Conservation (phyloP, 1,140 invertebrate species). For the Danaus melanippus region DNA sequence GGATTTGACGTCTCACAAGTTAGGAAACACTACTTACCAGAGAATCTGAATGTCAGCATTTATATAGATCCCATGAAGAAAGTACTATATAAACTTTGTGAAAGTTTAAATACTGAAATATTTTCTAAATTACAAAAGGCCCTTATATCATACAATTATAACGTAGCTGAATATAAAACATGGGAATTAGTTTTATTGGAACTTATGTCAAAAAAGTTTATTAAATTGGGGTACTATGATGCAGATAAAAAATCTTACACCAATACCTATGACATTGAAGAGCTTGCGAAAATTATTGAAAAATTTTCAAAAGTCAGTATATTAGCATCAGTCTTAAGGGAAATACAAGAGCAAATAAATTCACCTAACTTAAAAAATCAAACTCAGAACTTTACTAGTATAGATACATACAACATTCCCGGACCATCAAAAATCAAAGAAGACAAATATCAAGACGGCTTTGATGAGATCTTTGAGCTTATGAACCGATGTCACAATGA, state of each 20-base stretch:
- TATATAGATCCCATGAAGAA: constrained; percentile 57
- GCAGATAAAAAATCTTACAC: constrained; percentile 21
- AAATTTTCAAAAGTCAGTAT: constrained; percentile 33
- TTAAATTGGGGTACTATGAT: constrained; percentile 32
- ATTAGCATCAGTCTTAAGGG: constrained; percentile 33
- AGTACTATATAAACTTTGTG: constrained; percentile 50
- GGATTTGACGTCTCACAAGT: constrained; percentile 43
- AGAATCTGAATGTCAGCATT: constrained; percentile 30
- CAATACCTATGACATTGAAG: constrained; percentile 32
- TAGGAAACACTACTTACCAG: constrained; percentile 38
- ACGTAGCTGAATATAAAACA: constrained; percentile 41
- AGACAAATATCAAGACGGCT: constrained; percentile 24
- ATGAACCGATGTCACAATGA: constrained; percentile 26
- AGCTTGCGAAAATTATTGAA: constrained; percentile 43
- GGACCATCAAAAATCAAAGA: constrained; percentile 13
- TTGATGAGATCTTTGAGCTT: constrained; percentile 33
- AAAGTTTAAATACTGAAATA: constrained; percentile 40
- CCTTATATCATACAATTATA: constrained; percentile 39
- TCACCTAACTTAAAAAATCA: constrained; percentile 11
- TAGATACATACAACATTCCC: constrained; percentile 17
- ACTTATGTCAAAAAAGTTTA: constrained; percentile 52
- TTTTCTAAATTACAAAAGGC: constrained; percentile 46
- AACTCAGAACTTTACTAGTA: constrained; percentile 1
- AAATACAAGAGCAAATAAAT: constrained; percentile 35
- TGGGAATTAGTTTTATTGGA: constrained; percentile 57